Evolutionary conservation across 2,888 invertebrate genomes (phyloP).

Genomic region (Reticulitermes lucifugus): DNA sequence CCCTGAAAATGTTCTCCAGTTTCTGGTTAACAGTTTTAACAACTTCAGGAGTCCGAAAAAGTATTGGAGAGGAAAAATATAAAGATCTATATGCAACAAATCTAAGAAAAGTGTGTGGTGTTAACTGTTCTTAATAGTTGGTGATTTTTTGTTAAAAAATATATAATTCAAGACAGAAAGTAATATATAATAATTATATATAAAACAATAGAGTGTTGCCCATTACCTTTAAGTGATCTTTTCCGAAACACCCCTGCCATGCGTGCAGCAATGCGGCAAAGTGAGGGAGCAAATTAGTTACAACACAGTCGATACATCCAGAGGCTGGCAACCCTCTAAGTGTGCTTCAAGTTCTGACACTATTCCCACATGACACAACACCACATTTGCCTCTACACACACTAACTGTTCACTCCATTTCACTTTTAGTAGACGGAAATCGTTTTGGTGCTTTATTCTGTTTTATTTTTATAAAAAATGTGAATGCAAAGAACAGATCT

Average conservation of each 20-base stretch:
- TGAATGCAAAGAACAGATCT: constrained; percentile 19
- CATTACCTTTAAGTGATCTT: constrained; percentile 96
- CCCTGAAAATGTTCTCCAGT: constrained; percentile 30
- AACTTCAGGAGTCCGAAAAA: constrained; percentile 43
- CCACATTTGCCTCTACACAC: constrained; percentile 1
- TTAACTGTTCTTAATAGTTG: constrained; percentile 47
- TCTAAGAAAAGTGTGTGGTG: constrained; percentile 53
- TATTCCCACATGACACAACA: constrained; percentile 22
- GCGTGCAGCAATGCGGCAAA: constrained; percentile 59
- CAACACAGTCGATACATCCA: constrained; percentile 48
- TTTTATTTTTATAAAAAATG: background rate
- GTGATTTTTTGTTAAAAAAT: constrained; percentile 48
- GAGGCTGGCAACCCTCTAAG: constrained; percentile 48
- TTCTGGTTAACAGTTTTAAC: constrained; percentile 44
- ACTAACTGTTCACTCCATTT: constrained; percentile 6
- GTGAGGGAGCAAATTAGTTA: constrained; percentile 55
- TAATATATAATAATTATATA: constrained; percentile 53
- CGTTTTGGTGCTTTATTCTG: background rate
- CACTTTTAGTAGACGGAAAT: constrained; percentile 5
- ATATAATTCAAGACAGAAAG: constrained; percentile 54
- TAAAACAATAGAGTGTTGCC: constrained; percentile 54
- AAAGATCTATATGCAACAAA: constrained; percentile 46
- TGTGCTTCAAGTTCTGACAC: constrained; percentile 10
- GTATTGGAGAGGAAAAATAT: constrained; percentile 28
- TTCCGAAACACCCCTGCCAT: constrained; percentile 91